Base-by-base conservation (phyloP, 2,888 invertebrate species). In the Drosophila merina region DNA sequence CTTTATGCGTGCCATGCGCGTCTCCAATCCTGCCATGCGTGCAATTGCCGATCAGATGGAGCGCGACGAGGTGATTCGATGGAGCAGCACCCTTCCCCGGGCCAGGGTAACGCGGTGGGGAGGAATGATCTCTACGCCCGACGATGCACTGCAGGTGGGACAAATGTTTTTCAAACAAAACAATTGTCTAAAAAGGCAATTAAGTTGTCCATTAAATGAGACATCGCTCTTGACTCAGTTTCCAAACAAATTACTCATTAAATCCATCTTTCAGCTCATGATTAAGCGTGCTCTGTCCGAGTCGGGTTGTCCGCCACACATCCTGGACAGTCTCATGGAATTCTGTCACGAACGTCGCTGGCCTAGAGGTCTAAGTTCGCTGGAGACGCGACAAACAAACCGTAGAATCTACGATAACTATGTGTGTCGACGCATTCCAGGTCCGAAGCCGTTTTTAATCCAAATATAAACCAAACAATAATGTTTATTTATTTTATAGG, bases 111-210 rank as follows among this genome's bases (percentile, higher is more conserved):
- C 98, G 0, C 94, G 98, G 63, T 99, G 98, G 99, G 99, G 98
- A 57, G 98, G 98, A 59, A 98, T 99, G 98, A 99, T 99, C 88
- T 98, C 98, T 30, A 99, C 99, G 9, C 99, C 99, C 0, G 98
- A 99, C 91, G 97, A 97, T 92, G 96, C 97, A 56, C 93, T 98
- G 79, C 97, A 97, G 94, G 97, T 97, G 90, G 89, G 14, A 8
- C 33, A 38, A 38, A n/a, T 38, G 10, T 33, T 33, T 33, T 33
- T 1, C 3, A 9, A 20, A 20, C 8, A 33, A 9, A 38, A 38
- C n/a, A 4, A 12, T 38, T 38, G n/a, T 38, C 4, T n/a, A 4
- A 38, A 4, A 38, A 38, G 38, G 7, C 38, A 38, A n/a, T 33
- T 9, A 5, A 38, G n/a, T 12, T 12, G 38, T 4, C 38, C n/a